Base-by-base conservation (phyloP, 1,140 invertebrate species). In the Solen grandis region DNA sequence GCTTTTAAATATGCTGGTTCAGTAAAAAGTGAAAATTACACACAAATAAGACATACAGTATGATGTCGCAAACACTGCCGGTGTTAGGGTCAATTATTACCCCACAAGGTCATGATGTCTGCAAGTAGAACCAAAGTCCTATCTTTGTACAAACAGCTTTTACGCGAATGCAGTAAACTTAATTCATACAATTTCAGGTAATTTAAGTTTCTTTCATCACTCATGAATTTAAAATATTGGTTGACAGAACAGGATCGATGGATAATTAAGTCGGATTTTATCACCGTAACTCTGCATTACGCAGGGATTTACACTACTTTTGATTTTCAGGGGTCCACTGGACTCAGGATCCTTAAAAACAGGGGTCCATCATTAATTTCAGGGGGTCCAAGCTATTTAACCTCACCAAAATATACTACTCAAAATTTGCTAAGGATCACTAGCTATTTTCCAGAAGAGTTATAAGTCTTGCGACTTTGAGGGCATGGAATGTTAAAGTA, bases 121-220 rank as follows among this genome's bases (percentile, higher is more conserved):
- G 80, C 85, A 22, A 54, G 82, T 59, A 87, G 84, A 76, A 74
- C 76, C 27, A 59, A 81, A 54, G 84, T 86, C 13, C 59, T 90
- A 5, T 57, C 75, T 8, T 59, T 90, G 13, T 90, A 90, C 68
- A 90, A 83, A 73, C 59, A 60, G 10, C 54, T 90, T 33, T 54
- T 90, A 22, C 76, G 77, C 59, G 89, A 90, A 84, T 60, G 86
- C 22, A 82, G 84, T 46, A 87, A 89, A 63, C 85, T 90, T 31
- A 77, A 86, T 22, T 84, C 87, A 33, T 90, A 90, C 63, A 90
- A 89, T 78, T 90, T 86, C 73, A 85, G 89, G 89, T 90, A 82
- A 55, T 31, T 35, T 22, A 66, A 62, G 27, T n/a, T 35, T 5
- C 16, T 46, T 8, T 8, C 19, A 46, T 46, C 8, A 19, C 19